Conservation (phyloP, 1,140 invertebrate species). For the Sarcophaga peregrina region DNA sequence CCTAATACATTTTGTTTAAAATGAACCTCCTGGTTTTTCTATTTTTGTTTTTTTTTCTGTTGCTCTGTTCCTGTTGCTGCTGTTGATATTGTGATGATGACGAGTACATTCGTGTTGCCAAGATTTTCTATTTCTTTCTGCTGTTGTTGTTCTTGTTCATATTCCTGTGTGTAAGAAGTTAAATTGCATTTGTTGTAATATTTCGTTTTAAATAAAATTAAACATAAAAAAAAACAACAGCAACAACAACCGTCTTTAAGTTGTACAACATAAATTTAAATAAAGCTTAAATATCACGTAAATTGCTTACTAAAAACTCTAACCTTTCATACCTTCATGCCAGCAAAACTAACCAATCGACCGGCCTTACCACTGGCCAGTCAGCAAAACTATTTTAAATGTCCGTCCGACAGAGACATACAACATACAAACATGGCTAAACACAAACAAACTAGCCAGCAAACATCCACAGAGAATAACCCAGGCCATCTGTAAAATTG, state of each 20-base stretch:
- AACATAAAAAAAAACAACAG: not conserved
- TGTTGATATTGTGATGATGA: slow-evolving; percentile 17
- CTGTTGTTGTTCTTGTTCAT: not conserved
- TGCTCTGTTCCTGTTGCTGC: not conserved
- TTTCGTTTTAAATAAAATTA: slow-evolving; percentile 33
- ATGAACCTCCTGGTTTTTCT: not conserved
- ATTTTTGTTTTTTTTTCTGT: slow-evolving; percentile 10
- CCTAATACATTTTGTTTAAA: not conserved
- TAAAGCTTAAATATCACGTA: slow-evolving; percentile 42
- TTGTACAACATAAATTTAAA: slow-evolving; percentile 41
- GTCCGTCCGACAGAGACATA: not conserved
- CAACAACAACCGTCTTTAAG: slow-evolving; percentile 45
- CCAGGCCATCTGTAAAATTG: slow-evolving; percentile 14
- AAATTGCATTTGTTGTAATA: slow-evolving; percentile 40
- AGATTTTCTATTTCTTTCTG: not conserved
- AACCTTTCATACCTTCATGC: slow-evolving; percentile 29
- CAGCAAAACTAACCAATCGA: not conserved
- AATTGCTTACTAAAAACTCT: slow-evolving; percentile 40
- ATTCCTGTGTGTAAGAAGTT: slow-evolving; percentile 17
- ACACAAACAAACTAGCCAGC: no score
- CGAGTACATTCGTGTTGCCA: slow-evolving; percentile 16
- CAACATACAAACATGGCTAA: not conserved
- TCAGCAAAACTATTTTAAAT: not conserved
- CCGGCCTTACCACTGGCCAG: not conserved
- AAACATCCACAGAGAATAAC: not conserved